These are phyloP conservation scores for Drosophila flavopinicola DNA, from an alignment of 2,888 invertebrate genomes.

Conservation along the genomic window DNA sequence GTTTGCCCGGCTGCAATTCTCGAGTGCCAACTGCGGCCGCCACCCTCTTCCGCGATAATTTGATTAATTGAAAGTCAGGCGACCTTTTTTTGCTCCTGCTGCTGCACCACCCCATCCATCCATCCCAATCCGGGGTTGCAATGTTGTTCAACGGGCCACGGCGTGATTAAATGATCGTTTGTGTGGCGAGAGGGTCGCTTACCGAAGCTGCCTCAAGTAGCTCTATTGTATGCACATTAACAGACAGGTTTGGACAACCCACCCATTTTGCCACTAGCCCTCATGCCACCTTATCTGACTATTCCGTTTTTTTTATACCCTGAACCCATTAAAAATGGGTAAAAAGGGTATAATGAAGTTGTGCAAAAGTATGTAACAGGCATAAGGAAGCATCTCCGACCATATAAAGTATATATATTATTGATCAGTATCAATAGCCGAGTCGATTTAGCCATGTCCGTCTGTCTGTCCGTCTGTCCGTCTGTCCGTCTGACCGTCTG, in stretches of 20 bases:
- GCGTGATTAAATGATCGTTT: constrained; percentile 71
- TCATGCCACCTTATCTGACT: constrained; percentile 36
- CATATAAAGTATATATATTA: too few species aligned
- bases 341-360: too few species aligned
- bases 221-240: constrained; percentile 74
- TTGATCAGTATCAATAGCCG: too few species aligned
- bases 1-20: constrained; percentile 63
- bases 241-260: constrained; percentile 73
- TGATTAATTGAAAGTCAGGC: constrained; percentile 78
- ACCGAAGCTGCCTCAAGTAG: constrained; percentile 57
- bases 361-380: too few species aligned
- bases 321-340: too few species aligned
- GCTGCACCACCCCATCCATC: too few species aligned
- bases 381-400: too few species aligned
- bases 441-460: too few species aligned
- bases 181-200: constrained; percentile 24
- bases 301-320: constrained; percentile 30
- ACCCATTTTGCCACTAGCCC: constrained; percentile 35
- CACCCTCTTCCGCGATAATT: constrained; percentile 64
- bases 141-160: constrained; percentile 35
- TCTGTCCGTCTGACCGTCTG: too few species aligned
- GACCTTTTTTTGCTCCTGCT: constrained; percentile 63
- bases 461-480: too few species aligned
- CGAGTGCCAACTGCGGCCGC: constrained; percentile 31
- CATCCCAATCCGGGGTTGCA: constrained; percentile 38